A percentile compares a stretch with the other conserved stretches of the same genome.
Conservation (phyloP, 2,797 vertebrate genomes). For the Eulemur mongoz region DNA sequence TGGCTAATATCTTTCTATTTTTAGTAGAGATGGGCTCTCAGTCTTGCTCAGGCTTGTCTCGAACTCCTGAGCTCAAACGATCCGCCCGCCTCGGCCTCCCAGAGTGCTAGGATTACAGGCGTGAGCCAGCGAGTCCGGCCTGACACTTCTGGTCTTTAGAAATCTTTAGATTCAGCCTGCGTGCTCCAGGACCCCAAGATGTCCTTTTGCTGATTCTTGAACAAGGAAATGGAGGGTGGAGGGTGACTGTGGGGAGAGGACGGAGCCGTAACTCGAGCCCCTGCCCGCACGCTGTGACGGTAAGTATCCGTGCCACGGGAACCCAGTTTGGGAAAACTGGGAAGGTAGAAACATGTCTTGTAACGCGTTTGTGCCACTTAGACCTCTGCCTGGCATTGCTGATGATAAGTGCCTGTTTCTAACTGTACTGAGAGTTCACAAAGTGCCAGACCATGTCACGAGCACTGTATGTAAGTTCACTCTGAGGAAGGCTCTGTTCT, state of each 20-base stretch:
- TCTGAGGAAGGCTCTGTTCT: background rate
- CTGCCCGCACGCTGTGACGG: fast-evolving
- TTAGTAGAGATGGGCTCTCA: too few species aligned
- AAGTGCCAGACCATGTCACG: fast-evolving
- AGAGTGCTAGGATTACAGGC: too few species aligned
- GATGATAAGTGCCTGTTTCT: too few species aligned
- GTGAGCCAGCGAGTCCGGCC: too few species aligned
- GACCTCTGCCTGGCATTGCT: background rate
- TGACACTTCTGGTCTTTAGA: background rate
- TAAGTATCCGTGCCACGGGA: too few species aligned
- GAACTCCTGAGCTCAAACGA: too few species aligned
- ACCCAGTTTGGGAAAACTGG: background rate
- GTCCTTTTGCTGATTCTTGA: background rate
- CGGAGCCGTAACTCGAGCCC: background rate
- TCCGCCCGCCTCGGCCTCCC: too few species aligned
- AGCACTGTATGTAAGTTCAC: background rate
- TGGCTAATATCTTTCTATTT: too few species aligned
- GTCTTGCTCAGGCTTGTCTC: too few species aligned
- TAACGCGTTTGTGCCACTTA: background rate
- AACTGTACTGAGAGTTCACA: fast-evolving
- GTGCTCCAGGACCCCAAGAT: background rate
- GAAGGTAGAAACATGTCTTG: background rate
- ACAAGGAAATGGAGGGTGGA: background rate
- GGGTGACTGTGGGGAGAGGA: background rate
- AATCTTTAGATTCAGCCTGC: background rate